Evolutionary conservation across 53 echinoderm and acorn worm species (phyloP), one percentile per base, ranked within the genome.

Genomic region (Actinopyga echinites): DNA sequence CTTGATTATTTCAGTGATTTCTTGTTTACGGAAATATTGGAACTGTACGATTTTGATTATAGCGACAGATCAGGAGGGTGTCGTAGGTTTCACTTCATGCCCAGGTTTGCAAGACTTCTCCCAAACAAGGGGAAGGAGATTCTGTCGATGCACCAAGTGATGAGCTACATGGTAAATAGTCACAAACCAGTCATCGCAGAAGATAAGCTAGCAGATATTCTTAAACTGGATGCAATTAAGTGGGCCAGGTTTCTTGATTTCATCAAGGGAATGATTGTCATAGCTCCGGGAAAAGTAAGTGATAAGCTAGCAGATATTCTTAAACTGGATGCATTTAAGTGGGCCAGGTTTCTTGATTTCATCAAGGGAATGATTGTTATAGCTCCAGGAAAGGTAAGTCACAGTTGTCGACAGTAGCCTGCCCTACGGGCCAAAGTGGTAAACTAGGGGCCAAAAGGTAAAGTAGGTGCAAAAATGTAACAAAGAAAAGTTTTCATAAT

Each of bases 61-160:
- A 31, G 21, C 2, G 35, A 68, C 78, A 89, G 71, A 43, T 38
- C 75, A 45, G 83, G 79, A 30, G 99, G 99, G 7, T 94, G 99
- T 69, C 86, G 89, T 8, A 84, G 84, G 43, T 99, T 92, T 80
- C 94, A 99, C 59, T 92, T 99, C 85, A 95, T 99, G 99, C 99
- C 99, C 1, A 82, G 99, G 2, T 99, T 99, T 83, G 94, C 93
- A n/a, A 88, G 99, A 31, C 83, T 85, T 15, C 80, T 99, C 11
- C 99, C 94, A 1, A 93, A 95, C 91, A 99, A 95, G 54, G 99
- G 99, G 56, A 99, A 92, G 67, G 99, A 99, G 83, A 92, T 99
- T 56, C 86, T 99, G 12, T 99, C 99, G 44, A 99, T 99, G 99
- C 99, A 99, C 61, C 99, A 99, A 7, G 99, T 90, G n/a, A 83